Evolutionary conservation across 2,797 vertebrate species (phyloP), one percentile per base, ranked within the genome.

Genomic region (Spinus olivaceus): DNA sequence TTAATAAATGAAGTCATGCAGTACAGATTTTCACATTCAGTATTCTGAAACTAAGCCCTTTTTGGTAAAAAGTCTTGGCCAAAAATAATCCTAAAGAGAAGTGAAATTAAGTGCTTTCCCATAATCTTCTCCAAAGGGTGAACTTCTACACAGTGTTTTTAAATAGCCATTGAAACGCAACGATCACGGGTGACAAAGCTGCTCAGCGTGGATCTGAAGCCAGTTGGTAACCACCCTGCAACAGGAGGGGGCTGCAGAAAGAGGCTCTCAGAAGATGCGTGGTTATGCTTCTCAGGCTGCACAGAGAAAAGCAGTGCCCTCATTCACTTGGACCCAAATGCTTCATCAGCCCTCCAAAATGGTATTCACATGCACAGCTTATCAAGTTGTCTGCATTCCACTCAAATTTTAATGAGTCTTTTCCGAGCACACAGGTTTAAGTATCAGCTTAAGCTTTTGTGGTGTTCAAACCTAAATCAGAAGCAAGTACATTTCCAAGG

Each of bases 11-110:
- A 93, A 97, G 95, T 91, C 91, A 96, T 94, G 76, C 84, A 89
- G 92, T 82, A 84, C 93, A 95, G 80, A 88, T 96, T 97, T 97
- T 95, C 94, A 95, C 82, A 93, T 95, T 96, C 73, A 92, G 61
- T 78, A 92, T 92, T 89, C 93, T 94, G 85, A 94, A 94, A 94
- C 86, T 91, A 93, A 94, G 85, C 92, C 92, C 95, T 93, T 96
- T 97, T 96, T 96, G 92, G 96, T 96, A 93, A 96, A 96, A 95
- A 95, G 84, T 37, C 41, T 65, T 94, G 61, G 73, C 89, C 86
- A 95, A 92, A 94, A 94, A 71, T 86, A 95, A 95, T 83, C 73
- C 83, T 77, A 64, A 96, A 90, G 77, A 95, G 81, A 95, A 96
- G 59, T 56, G 72, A 96, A 92, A 95, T 96, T 89, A 95, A 91